Evolutionary conservation across 2,888 invertebrate genomes (phyloP), one percentile per base, ranked within the genome.

Genomic region (Eristalis arbustorum): DNA sequence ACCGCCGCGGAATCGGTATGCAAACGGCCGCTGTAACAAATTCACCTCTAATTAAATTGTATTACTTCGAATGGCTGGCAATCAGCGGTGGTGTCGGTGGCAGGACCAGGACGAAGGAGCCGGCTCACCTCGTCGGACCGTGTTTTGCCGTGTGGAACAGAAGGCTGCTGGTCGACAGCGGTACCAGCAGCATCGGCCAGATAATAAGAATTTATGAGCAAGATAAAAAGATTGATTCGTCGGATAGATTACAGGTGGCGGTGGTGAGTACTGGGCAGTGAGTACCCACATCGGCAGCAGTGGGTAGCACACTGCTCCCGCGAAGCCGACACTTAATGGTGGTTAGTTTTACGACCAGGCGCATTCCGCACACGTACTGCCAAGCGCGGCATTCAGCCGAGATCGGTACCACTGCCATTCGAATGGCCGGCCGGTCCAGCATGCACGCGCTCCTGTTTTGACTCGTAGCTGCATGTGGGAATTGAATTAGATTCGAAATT

Each of bases 31-130:
- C 56, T 74, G 77, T 77, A 85, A 85, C 85, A 85, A 85, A 85
- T 85, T 85, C 85, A 74, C 82, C 66, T 82, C 85, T 85, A 85
- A 85, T 85, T 85, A 85, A 85, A 82, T 85, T 85, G 85, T 82
- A 85, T 85, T 85, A 85, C 85, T 85, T 77, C 82, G 85, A 85
- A 85, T 77, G 71, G 84, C 49, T 75, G 81, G 77, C 85, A 82
- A 85, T 85, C 85, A 77, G 81, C 13, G 11, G 25, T 2, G 59
- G 59, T 10, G 31, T 31, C 31, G 31, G 31, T 5, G 8, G 8
- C 31, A 59, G 59, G 25, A 13, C 2, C 59, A 59, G 59, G 25
- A 59, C 25, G 25, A 23, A 23, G 59, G 59, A 79, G 18, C 18
- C 49, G 18, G 18, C 49, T 76, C 71, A 73, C 37, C 66, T 77